Evolutionary conservation across 1,140 invertebrate species (phyloP), one percentile per base, ranked within the genome.

Genomic region (Octopus sinensis): DNA sequence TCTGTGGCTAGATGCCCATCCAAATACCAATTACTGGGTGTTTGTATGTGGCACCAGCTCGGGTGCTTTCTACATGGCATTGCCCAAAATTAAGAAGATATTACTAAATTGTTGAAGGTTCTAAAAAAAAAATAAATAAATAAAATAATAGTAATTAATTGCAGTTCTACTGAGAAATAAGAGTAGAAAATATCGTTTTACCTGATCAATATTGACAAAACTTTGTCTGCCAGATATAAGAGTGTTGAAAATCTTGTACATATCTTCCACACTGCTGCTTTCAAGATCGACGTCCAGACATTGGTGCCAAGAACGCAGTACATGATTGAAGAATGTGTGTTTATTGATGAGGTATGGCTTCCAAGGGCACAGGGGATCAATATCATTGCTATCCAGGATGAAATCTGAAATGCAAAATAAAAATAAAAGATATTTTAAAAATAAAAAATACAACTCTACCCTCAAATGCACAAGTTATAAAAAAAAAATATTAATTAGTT

Each of bases 221-320:
- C 81, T 53, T 80, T 88, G 88, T 81, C 85, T 84, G 6, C 92
- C 99, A 97, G 90, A 97, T 94, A 92, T 97, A 94, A 92, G 98
- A 96, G 94, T 99, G 97, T 88, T 97, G 96, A 92, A 98, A 97
- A 87, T 84, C 71, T 84, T 85, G 83, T 87, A 87, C 85, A 86
- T 86, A 53, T 86, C 84, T 75, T 86, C 86, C 17, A 88, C 80
- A 43, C 52, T 10, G 23, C 83, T 84, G 43, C 86, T 87, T 80
- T 86, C 84, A 85, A 88, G 86, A 82, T 83, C 78, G 53, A 89
- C 82, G 68, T 87, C 85, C 13, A 88, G 83, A 62, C 83, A 83
- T 13, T 83, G 54, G 78, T 87, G 85, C 86, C 87, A 89, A 2
- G 84, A 81, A 9, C 86, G 83, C 30, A 88, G 82, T 13, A 88